These are phyloP conservation scores for Rhamnusium bicolor DNA, from an alignment of 2,888 invertebrate genomes.

Conservation along the genomic window DNA sequence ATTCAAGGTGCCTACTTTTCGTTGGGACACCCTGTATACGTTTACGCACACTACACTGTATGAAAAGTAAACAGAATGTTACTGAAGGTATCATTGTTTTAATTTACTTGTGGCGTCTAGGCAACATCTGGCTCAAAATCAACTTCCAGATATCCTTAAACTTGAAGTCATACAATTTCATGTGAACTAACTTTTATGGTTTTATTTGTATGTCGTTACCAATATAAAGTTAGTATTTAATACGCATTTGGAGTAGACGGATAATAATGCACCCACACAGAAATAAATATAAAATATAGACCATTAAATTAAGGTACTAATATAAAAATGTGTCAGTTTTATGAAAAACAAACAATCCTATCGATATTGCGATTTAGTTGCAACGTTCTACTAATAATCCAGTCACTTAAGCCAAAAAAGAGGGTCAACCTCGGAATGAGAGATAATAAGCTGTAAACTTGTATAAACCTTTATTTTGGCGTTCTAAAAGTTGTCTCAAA, in stretches of 20 bases:
- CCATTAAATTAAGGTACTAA: too few species aligned
- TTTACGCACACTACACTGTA: too few species aligned
- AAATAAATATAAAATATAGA: background rate
- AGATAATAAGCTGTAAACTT: too few species aligned
- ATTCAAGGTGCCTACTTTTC: too few species aligned
- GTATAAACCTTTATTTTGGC: too few species aligned
- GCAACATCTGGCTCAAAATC: conserved; percentile 7
- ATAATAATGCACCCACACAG: background rate
- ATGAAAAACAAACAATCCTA: too few species aligned
- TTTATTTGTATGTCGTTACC: conserved; percentile 18
- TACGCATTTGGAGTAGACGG: background rate
- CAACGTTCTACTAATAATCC: too few species aligned
- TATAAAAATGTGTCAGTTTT: too few species aligned
- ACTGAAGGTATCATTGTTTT: background rate
- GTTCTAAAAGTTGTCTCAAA: too few species aligned
- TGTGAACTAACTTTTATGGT: conserved; percentile 26
- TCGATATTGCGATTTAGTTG: too few species aligned
- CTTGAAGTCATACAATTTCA: conserved; percentile 21
- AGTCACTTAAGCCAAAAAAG: too few species aligned
- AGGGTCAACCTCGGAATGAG: too few species aligned
- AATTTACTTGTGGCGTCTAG: background rate
- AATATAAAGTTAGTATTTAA: background rate
- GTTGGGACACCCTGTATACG: background rate
- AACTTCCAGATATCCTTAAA: conserved; percentile 14
- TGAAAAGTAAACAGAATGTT: background rate